Evolutionary conservation across 1,140 invertebrate species (phyloP).

Genomic region (Meteorus sp.): DNA sequence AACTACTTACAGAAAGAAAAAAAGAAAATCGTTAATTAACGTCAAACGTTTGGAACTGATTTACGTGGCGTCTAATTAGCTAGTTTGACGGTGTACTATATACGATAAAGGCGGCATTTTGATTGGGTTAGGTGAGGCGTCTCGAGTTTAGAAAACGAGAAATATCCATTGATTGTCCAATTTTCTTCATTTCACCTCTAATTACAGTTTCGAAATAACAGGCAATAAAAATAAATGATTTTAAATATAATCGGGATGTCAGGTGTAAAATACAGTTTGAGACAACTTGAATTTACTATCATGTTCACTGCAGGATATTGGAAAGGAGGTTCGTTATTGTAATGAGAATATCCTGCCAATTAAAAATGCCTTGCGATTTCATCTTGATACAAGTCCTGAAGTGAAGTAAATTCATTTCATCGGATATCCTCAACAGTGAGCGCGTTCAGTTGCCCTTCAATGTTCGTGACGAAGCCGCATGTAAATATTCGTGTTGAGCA

Average conservation of each 20-base stretch:
- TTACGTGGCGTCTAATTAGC: constrained; percentile 61
- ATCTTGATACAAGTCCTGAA: neutral
- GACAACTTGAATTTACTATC: too few relatives aligned
- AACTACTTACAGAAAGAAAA: too few relatives aligned
- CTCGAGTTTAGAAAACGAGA: neutral
- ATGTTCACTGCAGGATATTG: too few relatives aligned
- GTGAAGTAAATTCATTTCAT: neutral
- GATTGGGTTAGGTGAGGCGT: constrained; percentile 41
- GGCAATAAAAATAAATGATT: too few relatives aligned
- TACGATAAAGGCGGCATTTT: constrained; percentile 50
- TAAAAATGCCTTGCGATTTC: constrained; percentile 1
- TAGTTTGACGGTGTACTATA: constrained; percentile 54
- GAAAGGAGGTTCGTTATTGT: too few relatives aligned
- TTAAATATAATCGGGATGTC: too few relatives aligned
- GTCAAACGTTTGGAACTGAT: constrained; percentile 58
- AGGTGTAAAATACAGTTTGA: too few relatives aligned
- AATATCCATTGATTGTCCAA: too few relatives aligned
- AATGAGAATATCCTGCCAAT: too few relatives aligned
- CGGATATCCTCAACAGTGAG: neutral
- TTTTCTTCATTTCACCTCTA: too few relatives aligned
- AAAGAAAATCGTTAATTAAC: constrained; percentile 58
- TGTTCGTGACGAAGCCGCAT: neutral
- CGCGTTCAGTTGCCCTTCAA: constrained; percentile 1
- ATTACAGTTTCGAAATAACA: too few relatives aligned
- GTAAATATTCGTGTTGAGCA: constrained; percentile 4